Base-by-base conservation (phyloP, 2,888 invertebrate species). In the Mythimna vitellina region DNA sequence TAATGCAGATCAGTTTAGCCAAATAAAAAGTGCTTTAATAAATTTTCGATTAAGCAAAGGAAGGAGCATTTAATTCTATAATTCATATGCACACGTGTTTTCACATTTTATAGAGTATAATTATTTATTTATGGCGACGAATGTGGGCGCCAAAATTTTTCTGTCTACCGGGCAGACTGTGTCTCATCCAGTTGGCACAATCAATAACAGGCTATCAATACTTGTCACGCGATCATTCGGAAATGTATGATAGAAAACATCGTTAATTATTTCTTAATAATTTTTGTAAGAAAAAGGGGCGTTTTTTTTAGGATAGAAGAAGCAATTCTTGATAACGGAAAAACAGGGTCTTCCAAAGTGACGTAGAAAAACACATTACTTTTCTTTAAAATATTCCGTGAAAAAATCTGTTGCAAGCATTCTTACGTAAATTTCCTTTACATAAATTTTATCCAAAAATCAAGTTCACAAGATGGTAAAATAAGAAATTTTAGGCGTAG, bases 141-240 rank as follows among this genome's bases (percentile, higher is more conserved):
- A 77, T 72, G 77, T 86, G 83, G 88, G 89, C 88, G 89, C 87
- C 87, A 89, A 89, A 87, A 87, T 86, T 73, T 79, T 73, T 57
- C 66, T 70, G 64, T 80, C 42, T 67, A 61, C 70, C 70, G 81
- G 67, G 76, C 76, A 29, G 65, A 60, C 70, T 70, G 81, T 70
- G 78, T 80, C 79, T 78, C 73, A 73, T 78, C 32, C 64, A 78
- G 72, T 88, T 89, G 89, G 88, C 89, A 85, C 82, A 69, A 76
- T 78, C 84, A 82, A 85, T 87, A 74, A 83, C 65, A 38, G 70
- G 60, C 78, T 73, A 87, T 86, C 83, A 84, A 86, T 88, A 77
- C 56, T 70, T 79, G 81, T 82, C 80, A 73, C 35, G 74, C 67
- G 65, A 76, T 67, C 38, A 70, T 68, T 65, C 51, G 38, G 32